phyloP scores from a whole-genome alignment of 2,888 invertebrate genomes.

The Tinea semifulvella region DNA sequence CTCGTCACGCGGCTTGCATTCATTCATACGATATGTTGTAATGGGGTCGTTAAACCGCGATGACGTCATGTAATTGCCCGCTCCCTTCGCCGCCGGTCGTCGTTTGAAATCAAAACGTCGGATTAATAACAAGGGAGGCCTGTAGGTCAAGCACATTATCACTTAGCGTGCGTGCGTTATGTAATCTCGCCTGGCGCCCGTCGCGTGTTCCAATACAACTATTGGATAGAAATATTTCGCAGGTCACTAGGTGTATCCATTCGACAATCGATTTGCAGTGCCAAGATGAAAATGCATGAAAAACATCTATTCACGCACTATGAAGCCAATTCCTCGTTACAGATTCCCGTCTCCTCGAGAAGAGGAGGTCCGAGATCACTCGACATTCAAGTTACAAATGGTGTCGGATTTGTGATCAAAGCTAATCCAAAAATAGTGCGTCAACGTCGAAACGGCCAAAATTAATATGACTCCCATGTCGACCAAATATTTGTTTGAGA shows the following conservation, averaged over 20 bases:
- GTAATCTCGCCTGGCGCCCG: neutral
- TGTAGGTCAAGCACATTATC: slow-evolving; percentile 62
- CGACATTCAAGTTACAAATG: too few species aligned
- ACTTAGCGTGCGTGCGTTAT: slow-evolving; percentile 20
- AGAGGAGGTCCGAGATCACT: too few species aligned
- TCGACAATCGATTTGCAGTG: neutral
- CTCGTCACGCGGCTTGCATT: slow-evolving; percentile 59
- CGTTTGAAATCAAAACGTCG: slow-evolving; percentile 60
- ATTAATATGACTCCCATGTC: too few species aligned
- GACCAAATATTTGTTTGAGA: too few species aligned
- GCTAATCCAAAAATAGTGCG: too few species aligned
- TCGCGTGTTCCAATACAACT: slow-evolving; percentile 3
- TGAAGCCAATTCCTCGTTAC: too few species aligned
- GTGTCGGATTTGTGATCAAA: too few species aligned
- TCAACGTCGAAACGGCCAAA: too few species aligned
- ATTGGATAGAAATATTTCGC: neutral
- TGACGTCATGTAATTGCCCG: slow-evolving; percentile 65
- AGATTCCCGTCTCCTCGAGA: too few species aligned
- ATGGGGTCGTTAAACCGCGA: slow-evolving; percentile 64
- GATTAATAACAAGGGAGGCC: slow-evolving; percentile 63
- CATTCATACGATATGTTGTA: slow-evolving; percentile 65
- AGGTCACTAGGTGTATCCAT: neutral
- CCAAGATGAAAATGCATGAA: too few species aligned
- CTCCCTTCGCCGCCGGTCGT: slow-evolving; percentile 54
- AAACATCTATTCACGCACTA: too few species aligned